These are phyloP conservation scores for Noturus placidus DNA, from an alignment of 2,113 vertebrate genomes.

Conservation along the genomic window DNA sequence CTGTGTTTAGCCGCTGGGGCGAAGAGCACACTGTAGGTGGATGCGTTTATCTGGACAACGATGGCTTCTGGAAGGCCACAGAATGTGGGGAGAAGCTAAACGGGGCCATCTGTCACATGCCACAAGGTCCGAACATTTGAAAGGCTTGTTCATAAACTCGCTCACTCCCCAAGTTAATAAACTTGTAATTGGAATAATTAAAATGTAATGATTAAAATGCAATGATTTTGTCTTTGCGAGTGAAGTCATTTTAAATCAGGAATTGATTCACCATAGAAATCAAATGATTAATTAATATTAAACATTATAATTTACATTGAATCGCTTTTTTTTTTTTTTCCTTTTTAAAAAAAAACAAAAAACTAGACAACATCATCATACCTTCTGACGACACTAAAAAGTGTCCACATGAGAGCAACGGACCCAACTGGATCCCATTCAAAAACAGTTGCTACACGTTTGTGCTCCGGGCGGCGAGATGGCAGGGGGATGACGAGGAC, in stretches of 20 bases:
- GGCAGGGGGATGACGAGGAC: conserved; percentile 62
- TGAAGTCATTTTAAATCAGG: background rate
- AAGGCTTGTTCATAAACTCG: background rate
- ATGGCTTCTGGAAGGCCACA: conserved; percentile 90
- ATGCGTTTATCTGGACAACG: conserved; percentile 86
- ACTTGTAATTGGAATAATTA: background rate
- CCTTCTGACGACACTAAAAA: conserved; percentile 65
- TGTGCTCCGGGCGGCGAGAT: conserved; percentile 75
- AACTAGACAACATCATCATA: conserved; percentile 71
- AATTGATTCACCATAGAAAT: background rate
- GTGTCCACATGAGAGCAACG: conserved; percentile 86
- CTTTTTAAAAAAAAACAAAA: background rate
- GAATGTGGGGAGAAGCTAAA: conserved; percentile 75
- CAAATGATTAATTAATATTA: background rate
- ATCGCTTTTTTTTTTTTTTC: background rate
- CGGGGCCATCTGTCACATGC: conserved; percentile 85
- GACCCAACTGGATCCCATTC: conserved; percentile 90
- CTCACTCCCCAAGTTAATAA: background rate
- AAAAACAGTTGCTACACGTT: conserved; percentile 90
- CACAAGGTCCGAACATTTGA: conserved; percentile 74
- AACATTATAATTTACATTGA: background rate
- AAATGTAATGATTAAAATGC: background rate
- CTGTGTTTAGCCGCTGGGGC: conserved; percentile 86
- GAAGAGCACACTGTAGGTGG: conserved; percentile 69
- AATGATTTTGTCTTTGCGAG: background rate